phyloP scores from a whole-genome alignment of 2,113 vertebrate species.

The Lates calcarifer region DNA sequence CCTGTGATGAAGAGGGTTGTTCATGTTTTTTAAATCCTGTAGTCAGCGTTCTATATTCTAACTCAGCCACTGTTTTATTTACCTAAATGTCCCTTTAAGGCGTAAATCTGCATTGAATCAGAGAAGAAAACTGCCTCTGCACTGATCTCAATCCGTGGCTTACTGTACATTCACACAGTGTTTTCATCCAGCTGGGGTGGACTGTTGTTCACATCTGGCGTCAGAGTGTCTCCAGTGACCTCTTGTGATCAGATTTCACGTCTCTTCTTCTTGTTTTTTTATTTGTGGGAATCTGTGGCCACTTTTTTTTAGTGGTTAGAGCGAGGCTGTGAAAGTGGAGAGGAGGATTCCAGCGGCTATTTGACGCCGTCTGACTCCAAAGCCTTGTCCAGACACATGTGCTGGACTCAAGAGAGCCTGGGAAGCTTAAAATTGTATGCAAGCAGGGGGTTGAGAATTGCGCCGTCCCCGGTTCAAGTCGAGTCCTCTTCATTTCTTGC shows the following conservation, averaged over 20 bases:
- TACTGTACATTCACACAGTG: background rate
- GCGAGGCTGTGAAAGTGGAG: conserved; percentile 1
- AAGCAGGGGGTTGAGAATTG: background rate
- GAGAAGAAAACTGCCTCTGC: background rate
- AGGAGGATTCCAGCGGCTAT: background rate
- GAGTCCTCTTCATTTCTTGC: background rate
- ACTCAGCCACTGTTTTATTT: conserved; percentile 23
- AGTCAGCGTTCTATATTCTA: conserved; percentile 39
- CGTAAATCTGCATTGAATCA: conserved; percentile 7
- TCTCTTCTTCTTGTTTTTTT: background rate
- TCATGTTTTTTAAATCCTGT: conserved; percentile 33
- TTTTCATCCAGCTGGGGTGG: background rate
- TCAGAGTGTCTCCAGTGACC: conserved; percentile 8
- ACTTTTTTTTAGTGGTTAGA: background rate
- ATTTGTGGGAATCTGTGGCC: background rate
- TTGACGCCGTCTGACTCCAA: background rate
- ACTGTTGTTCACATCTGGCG: conserved; percentile 31
- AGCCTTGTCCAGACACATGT: background rate
- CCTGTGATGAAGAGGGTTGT: conserved; percentile 25
- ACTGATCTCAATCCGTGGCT: conserved; percentile 17
- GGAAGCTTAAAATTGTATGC: background rate
- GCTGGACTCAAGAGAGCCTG: background rate
- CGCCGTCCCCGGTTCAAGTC: background rate
- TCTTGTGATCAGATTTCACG: conserved; percentile 11
- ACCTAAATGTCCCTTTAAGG: conserved; percentile 24